Evolutionary conservation across 1,140 invertebrate genomes (phyloP), one percentile per base, ranked within the genome.

Genomic region (Thereuonema tuberculata): DNA sequence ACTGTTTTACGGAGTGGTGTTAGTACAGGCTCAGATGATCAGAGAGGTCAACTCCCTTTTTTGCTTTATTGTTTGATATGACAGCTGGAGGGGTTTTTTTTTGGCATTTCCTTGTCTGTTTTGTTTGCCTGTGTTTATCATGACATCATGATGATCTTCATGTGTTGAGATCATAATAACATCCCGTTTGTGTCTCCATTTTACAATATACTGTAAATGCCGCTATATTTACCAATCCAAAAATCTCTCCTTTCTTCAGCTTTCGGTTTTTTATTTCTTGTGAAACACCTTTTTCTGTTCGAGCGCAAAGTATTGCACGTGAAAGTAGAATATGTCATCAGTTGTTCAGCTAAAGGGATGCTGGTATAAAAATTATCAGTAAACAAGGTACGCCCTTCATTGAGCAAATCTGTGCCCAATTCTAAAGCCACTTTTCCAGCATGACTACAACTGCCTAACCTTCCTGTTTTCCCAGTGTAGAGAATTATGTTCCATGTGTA

Each of bases 401-500:
- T 26, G 5, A 56, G 27, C n/a, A 56, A 43, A 56, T 56, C 55
- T 21, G 25, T 21, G n/a, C n/a, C 17, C 24, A 56, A 26, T 31
- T 56, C 20, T 21, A 56, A 21, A 27, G 27, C 55, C 27, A 29
- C 26, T 29, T n/a, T 21, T 43, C 26, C 27, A 56, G 55, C 55
- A 56, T 56, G 55, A 43, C 55, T 25, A 43, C 14, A 56, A 17
- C 9, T 14, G 27, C 17, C 55, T 29, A 28, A n/a, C n/a, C 26
- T 56, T 56, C 14, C 20, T 17, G 25, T 21, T 21, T 56, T 56
- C 17, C 55, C 27, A 9, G 26, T 26, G 26, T 56, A 56, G 26
- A 56, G 25, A 17, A 21, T n/a, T 21, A 56, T 27, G 27, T 56
- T 56, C 55, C 55, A 56, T 12, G 55, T 56, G 26, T 28, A 56